phyloP scores from a whole-genome alignment of 2,113 vertebrate genomes.

The Grus americana region DNA sequence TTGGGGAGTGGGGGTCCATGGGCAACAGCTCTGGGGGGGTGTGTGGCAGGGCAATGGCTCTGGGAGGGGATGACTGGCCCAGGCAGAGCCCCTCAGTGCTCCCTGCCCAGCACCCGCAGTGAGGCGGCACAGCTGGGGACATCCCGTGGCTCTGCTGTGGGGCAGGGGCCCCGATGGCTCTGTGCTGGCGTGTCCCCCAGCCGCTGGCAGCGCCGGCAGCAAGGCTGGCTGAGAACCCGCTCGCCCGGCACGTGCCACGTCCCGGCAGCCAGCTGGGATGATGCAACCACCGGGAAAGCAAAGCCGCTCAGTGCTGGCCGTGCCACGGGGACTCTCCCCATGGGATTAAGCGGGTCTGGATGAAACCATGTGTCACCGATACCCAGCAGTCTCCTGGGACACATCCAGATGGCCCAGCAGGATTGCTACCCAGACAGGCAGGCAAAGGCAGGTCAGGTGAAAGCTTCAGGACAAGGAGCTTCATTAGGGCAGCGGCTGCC shows the following conservation, averaged over 20 bases:
- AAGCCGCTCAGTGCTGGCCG: background rate
- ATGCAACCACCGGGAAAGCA: background rate
- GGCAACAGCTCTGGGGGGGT: background rate
- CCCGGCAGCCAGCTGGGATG: background rate
- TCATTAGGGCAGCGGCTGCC: background rate
- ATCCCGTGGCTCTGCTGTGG: background rate
- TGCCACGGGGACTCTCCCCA: background rate
- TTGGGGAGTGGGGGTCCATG: background rate
- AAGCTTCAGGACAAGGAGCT: background rate
- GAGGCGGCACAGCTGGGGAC: background rate
- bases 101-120: background rate
- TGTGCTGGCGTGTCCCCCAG: background rate
- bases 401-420: background rate
- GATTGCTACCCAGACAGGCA: background rate
- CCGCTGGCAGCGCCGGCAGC: background rate
- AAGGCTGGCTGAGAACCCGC: rapidly evolving
- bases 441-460: background rate
- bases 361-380: background rate
- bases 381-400: background rate
- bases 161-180: background rate
- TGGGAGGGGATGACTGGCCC: background rate
- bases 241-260: rapidly evolving
- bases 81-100: background rate
- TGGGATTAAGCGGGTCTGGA: background rate
- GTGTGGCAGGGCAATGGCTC: background rate